phyloP scores from a whole-genome alignment of 1,140 invertebrate species.

The Drosophila leontia region DNA sequence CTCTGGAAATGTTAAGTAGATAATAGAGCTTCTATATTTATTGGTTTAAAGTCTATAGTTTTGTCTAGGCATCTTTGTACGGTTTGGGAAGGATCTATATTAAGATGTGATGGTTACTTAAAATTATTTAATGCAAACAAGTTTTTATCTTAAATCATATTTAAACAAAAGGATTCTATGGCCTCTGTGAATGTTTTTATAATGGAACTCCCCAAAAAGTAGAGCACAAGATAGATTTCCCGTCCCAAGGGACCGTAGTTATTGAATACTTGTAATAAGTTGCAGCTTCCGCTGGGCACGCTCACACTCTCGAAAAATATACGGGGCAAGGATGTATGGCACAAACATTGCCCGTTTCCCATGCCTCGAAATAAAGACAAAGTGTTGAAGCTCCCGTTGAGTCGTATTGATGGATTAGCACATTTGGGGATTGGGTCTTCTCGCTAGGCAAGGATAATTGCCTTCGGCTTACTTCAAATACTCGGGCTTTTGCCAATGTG shows the following conservation, averaged over 20 bases:
- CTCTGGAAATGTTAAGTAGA: neutral
- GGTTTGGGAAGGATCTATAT: too few relatives aligned
- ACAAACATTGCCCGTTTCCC: slow-evolving; percentile 10
- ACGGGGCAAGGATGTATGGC: neutral
- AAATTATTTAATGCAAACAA: too few relatives aligned
- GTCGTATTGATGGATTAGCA: slow-evolving; percentile 67
- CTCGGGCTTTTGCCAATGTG: slow-evolving; percentile 1
- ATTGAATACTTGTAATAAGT: slow-evolving; percentile 48
- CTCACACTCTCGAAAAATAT: neutral
- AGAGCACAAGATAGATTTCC: neutral
- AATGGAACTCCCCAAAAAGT: neutral
- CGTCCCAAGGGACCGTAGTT: slow-evolving; percentile 9
- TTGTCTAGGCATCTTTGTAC: too few relatives aligned
- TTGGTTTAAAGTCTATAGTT: too few relatives aligned
- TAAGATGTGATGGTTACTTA: too few relatives aligned
- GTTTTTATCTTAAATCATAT: neutral
- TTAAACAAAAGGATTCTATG: neutral
- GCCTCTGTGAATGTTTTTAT: neutral
- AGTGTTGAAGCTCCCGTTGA: slow-evolving; percentile 49
- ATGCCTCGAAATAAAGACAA: slow-evolving; percentile 13
- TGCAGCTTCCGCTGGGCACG: slow-evolving; percentile 35
- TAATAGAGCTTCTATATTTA: neutral
- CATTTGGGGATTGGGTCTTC: slow-evolving; percentile 49
- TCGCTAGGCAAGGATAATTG: slow-evolving; percentile 60
- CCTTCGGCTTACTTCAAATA: slow-evolving; percentile 29